Conservation (phyloP, 2,113 vertebrate species). For the Laticauda colubrina region DNA sequence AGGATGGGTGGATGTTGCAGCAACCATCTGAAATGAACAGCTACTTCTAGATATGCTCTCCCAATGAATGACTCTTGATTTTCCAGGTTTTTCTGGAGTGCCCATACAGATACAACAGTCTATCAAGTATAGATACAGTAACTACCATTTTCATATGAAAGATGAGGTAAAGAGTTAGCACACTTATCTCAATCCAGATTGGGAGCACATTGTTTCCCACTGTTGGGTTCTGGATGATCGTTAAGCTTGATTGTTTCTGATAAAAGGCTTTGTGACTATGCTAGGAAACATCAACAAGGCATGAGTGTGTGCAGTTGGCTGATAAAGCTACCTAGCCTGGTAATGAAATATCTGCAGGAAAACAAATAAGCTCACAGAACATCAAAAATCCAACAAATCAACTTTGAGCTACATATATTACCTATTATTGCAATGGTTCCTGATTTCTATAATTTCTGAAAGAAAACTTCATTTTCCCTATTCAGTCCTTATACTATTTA, state of each 20-base stretch:
- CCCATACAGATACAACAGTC: neutral
- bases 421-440: neutral
- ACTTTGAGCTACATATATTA: neutral
- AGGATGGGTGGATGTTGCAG: neutral
- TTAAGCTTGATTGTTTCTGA: neutral
- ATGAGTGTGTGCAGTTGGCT: neutral
- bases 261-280: neutral
- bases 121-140: neutral
- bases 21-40: neutral
- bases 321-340: neutral
- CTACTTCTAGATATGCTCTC: neutral
- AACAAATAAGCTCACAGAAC: neutral
- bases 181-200: neutral
- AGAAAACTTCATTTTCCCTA: neutral
- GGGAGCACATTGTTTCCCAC: neutral
- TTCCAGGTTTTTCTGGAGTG: neutral
- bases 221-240: neutral
- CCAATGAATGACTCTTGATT: neutral
- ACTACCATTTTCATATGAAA: neutral
- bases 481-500: neutral
- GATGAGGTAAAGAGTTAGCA: neutral
- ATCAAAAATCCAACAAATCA: neutral
- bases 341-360: neutral
- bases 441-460: neutral
- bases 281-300: neutral